These are phyloP conservation scores for Dendrocopos noguchii DNA, from an alignment of 2,113 vertebrate genomes.

Conservation along the genomic window DNA sequence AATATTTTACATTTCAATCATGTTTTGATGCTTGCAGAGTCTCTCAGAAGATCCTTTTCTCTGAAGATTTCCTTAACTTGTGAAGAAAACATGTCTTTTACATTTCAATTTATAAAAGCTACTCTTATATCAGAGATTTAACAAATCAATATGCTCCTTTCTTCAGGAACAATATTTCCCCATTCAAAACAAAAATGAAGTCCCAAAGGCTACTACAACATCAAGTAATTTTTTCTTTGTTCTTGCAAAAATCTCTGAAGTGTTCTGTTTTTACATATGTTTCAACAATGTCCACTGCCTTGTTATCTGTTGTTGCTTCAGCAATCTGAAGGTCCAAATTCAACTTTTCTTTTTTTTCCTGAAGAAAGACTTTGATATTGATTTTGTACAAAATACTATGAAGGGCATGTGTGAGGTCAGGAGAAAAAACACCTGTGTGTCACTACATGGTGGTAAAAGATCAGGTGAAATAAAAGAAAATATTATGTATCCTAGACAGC, in stretches of 20 bases:
- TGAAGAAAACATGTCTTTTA: neutral
- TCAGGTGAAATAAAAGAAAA: neutral
- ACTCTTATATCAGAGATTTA: neutral
- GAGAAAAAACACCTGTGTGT: neutral
- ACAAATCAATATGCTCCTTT: constrained; percentile 11
- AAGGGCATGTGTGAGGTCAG: neutral
- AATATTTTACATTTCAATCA: neutral
- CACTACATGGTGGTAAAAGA: neutral
- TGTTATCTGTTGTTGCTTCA: constrained; percentile 4
- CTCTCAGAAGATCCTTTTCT: neutral
- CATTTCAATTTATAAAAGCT: neutral
- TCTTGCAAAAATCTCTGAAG: constrained; percentile 11
- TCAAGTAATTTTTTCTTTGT: neutral
- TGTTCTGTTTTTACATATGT: constrained; percentile 1
- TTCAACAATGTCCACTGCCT: neutral
- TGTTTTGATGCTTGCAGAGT: neutral
- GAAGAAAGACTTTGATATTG: neutral
- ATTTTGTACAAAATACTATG: neutral
- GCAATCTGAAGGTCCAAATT: neutral
- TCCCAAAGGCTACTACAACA: neutral
- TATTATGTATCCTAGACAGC: neutral
- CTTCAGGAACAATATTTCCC: neutral
- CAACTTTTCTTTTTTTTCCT: neutral
- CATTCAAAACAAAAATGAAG: constrained; percentile 31
- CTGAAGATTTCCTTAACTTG: neutral